Base-by-base conservation (phyloP, 2,113 vertebrate species). In the Carassius carassius region DNA sequence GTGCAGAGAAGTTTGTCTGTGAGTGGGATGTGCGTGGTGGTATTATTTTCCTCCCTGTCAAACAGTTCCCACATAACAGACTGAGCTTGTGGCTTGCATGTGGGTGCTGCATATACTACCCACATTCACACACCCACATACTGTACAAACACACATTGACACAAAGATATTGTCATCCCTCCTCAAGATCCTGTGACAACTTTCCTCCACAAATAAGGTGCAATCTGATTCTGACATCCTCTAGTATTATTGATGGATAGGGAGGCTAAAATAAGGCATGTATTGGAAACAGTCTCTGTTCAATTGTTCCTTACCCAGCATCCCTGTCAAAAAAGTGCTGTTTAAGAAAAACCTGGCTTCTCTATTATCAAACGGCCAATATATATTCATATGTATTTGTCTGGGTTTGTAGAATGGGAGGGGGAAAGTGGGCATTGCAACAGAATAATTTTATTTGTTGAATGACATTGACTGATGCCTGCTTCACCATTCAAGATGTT, bases 301-400 rank as follows among this genome's bases (percentile, higher is more conserved):
- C 88, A 85, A 69, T 78, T 73, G 56, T 81, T 83, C 85, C 56
- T 84, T 49, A 85, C 85, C 86, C 87, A 85, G 88, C 84, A 83
- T 86, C 76, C 78, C 75, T 86, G 88, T 82, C 82, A 89, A 88
- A 54, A 85, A 82, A 86, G 87, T 83, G 83, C 23, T 35, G 19
- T 67, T 73, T 35, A 58, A 87, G 70, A 86, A 80, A 75, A 32
- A 23, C 32, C 13, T 72, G 79, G 25, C 41, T 60, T 11, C 44
- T 23, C 16, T 44, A 69, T 83, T 83, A 62, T 80, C 81, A 41
- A 44, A 67, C 21, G 58, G 21, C 41, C 49, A 77, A 76, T 87
- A 78, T 74, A 89, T 87, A 86, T 74, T 78, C 65, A 82, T 89
- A 87, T 79, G 56, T 89, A 84, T 87, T 78, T 89, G 78, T 79